Base-by-base conservation (phyloP, 2,888 invertebrate species). In the Cerceris rybyensis region DNA sequence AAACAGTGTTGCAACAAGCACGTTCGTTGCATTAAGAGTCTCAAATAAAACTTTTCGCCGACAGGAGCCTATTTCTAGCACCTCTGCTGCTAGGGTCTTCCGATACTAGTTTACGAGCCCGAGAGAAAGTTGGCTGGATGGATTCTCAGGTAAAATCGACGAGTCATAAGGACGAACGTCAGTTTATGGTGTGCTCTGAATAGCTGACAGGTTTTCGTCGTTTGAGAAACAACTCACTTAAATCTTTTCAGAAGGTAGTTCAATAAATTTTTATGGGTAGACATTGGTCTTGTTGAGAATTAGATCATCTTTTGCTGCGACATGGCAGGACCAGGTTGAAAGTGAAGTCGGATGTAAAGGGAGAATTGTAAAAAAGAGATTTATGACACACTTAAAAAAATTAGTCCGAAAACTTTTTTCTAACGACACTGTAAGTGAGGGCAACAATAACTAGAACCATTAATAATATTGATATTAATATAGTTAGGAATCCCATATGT, bases 1-100 rank as follows among this genome's bases (percentile, higher is more conserved):
- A 75, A 84, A 81, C 64, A 73, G 79, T 52, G 85, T 76, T 67
- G 69, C 70, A 67, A 70, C 60, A 67, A 77, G 74, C 65, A 55
- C 43, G 63, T 17, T 58, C 58, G 54, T 17, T 70, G 57, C 68
- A 42, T n/a, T 43, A 50, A 28, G 55, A 50, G 65, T 59, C 60
- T 83, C 74, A 78, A 84, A 83, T 85, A 78, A 84, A 84, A 83
- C 54, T 50, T 49, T 14, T 50, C 42, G 66, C 72, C 74, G 61
- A 60, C 80, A 68, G 73, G 61, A 43, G 57, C 41, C 66, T 68
- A 55, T 17, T 14, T 52, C 42, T 52, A 42, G 42, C 41, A 64
- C 17, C 57, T 41, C 55, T 50, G 58, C 70, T 60, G 61, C 58
- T 63, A 54, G 49, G 41, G 14, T 61, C 71, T 65, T 61, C 73